Conservation (phyloP, 2,888 invertebrate species). For the Cetonia aurata region DNA sequence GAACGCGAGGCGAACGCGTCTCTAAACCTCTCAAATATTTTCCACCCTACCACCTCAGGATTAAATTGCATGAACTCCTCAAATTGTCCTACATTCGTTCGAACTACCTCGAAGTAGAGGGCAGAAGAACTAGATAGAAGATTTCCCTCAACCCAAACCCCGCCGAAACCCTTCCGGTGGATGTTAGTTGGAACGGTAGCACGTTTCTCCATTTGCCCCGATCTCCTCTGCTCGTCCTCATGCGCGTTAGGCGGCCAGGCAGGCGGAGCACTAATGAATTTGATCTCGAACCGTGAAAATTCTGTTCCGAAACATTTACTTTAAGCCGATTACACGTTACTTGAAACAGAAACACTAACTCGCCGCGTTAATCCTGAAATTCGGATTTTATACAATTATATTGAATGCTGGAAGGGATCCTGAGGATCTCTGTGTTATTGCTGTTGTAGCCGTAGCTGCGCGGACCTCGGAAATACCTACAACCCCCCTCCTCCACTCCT, state of each 20-base stretch:
- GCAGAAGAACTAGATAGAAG: not conserved
- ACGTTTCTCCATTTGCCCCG: constrained; percentile 15
- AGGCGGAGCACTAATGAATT: constrained; percentile 54
- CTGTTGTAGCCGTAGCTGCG: too few species aligned
- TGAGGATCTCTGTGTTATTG: too few species aligned
- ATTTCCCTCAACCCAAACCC: not conserved
- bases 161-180: constrained; percentile 6
- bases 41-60: constrained; percentile 42
- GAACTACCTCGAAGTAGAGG: constrained; percentile 29
- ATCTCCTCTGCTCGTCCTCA: too few species aligned
- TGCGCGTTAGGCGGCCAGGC: constrained; percentile 35
- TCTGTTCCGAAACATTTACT: constrained; percentile 58
- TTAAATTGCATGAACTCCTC: constrained; percentile 53
- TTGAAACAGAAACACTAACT: constrained; percentile 53
- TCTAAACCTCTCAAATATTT: constrained; percentile 28
- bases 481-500: too few species aligned
- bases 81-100: constrained; percentile 51
- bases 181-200: constrained; percentile 18
- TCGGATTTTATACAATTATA: constrained; percentile 50
- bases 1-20: constrained; percentile 8
- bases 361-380: constrained; percentile 52
- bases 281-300: constrained; percentile 57
- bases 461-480: too few species aligned
- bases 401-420: constrained; percentile 12
- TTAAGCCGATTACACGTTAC: constrained; percentile 56